These are phyloP conservation scores for Anthopleura xanthogrammica DNA, from an alignment of 92 coral and sea anemone species.

Conservation along the genomic window DNA sequence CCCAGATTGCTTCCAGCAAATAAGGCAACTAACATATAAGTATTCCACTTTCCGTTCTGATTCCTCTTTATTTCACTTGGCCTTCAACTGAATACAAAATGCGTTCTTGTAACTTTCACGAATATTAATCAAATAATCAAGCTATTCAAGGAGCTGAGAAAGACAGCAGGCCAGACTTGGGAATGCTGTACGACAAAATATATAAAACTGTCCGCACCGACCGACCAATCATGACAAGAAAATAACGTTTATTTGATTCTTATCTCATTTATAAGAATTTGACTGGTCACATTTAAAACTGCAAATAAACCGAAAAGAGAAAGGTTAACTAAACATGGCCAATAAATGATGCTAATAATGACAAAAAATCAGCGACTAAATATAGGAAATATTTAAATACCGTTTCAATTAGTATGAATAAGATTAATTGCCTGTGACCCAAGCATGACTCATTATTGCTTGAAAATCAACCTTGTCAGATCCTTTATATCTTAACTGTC, in stretches of 20 bases:
- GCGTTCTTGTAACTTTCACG: neutral
- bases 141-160: neutral
- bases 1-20: too few species aligned
- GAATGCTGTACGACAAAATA: neutral
- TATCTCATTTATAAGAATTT: neutral
- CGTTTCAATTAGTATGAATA: neutral
- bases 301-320: neutral
- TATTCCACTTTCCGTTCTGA: too few species aligned
- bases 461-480: neutral
- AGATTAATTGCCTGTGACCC: slow-evolving; percentile 4
- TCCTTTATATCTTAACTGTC: neutral
- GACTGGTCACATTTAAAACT: neutral
- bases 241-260: neutral
- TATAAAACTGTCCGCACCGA: neutral
- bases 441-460: neutral
- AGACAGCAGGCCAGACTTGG: neutral
- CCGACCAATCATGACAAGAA: neutral
- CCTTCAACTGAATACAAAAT: too few species aligned
- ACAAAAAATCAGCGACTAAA: neutral
- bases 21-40: too few species aligned
- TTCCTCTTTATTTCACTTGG: too few species aligned
- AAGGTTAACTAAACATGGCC: slow-evolving; percentile 4
- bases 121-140: neutral
- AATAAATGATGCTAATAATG: neutral
- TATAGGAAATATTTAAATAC: slow-evolving; percentile 1